Percentiles rank a stretch among this genome's conserved stretches.
Conservation (phyloP, 2,888 invertebrate genomes). For the Alentia gelatinosa region DNA sequence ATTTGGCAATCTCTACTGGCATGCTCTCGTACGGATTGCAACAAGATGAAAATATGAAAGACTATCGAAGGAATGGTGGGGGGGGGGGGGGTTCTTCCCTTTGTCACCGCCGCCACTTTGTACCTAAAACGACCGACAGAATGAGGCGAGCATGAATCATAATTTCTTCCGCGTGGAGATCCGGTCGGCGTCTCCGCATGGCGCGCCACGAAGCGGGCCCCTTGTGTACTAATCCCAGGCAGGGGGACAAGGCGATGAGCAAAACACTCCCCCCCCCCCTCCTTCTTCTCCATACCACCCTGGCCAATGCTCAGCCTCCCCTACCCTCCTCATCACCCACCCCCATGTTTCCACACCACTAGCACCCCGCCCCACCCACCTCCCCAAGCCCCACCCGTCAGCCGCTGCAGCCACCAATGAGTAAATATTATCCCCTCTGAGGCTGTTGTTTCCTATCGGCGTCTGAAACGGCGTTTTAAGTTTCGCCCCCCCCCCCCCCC, state of each 20-base stretch:
- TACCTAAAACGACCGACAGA: conserved; percentile 18
- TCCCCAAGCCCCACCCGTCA: not conserved
- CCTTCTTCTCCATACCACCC: too few species aligned
- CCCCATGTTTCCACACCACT: not conserved
- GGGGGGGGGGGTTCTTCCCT: not conserved
- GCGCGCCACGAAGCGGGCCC: not conserved
- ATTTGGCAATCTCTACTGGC: too few species aligned
- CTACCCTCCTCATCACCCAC: not conserved
- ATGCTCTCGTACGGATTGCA: too few species aligned
- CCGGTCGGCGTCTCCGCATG: not conserved
- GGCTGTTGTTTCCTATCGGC: not conserved
- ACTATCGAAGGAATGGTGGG: not conserved
- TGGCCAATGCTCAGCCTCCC: not conserved
- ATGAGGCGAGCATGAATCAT: conserved; percentile 12
- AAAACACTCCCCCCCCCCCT: not conserved
- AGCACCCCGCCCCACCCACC: not conserved
- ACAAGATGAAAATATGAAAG: too few species aligned
- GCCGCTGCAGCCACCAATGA: too few species aligned
- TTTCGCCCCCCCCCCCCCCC: not conserved
- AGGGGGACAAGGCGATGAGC: not conserved
- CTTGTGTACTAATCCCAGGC: not conserved
- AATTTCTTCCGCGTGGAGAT: not conserved
- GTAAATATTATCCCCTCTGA: not conserved
- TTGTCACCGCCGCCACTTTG: conserved; percentile 22
- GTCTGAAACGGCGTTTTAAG: not conserved